Evolutionary conservation across 2,113 vertebrate genomes (phyloP).

Genomic region (Sylvilagus bachmani): DNA sequence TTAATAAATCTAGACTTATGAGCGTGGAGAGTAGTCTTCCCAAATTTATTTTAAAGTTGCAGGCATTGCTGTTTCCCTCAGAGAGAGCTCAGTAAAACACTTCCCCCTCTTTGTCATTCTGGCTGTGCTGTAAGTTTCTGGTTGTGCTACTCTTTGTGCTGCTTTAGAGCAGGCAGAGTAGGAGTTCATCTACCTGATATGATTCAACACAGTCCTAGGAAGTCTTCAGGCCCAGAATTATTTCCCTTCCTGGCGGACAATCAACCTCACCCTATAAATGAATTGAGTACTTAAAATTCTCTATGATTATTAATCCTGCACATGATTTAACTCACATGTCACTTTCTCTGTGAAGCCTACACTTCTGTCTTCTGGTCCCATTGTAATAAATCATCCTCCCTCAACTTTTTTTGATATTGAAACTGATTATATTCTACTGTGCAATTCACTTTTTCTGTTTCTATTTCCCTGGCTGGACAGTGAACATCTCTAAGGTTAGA

Average conservation of each 20-base stretch:
- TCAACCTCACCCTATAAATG: neutral
- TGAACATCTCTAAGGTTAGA: neutral
- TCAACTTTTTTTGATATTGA: slow-evolving; percentile 1
- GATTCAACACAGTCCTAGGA: neutral
- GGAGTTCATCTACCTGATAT: neutral
- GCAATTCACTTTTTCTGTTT: neutral
- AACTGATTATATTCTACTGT: neutral
- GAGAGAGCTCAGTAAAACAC: slow-evolving; percentile 68
- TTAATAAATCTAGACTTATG: slow-evolving; percentile 83
- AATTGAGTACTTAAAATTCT: neutral
- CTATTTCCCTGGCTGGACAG: neutral
- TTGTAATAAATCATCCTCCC: neutral
- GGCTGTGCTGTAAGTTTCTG: slow-evolving; percentile 8
- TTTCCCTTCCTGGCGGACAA: neutral
- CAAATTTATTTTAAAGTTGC: slow-evolving; percentile 66
- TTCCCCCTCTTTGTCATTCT: slow-evolving; percentile 63
- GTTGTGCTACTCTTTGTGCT: slow-evolving; percentile 22
- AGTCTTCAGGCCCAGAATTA: neutral
- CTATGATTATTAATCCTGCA: neutral
- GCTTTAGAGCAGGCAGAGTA: neutral
- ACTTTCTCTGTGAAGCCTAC: slow-evolving; percentile 5
- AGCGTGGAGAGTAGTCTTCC: slow-evolving; percentile 66
- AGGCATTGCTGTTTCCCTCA: slow-evolving; percentile 69
- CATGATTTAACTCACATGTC: neutral
- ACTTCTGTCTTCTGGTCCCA: neutral